phyloP scores from a whole-genome alignment of 2,797 vertebrate species.

The Typhlichthys eigenmanni region DNA sequence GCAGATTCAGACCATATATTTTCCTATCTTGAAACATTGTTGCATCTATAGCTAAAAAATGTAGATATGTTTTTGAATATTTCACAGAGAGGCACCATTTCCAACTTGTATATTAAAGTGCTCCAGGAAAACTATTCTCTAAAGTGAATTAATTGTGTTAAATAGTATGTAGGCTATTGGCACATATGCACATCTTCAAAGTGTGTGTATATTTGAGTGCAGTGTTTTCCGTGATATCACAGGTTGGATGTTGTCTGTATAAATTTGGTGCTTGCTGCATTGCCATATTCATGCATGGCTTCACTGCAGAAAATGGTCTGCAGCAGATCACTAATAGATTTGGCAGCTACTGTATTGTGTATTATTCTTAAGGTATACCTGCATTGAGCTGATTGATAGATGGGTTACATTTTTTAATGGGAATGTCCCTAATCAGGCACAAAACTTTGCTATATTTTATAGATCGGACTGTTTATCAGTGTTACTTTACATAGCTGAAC shows the following conservation, averaged over 20 bases:
- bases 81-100: constrained; percentile 74
- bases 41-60: constrained; percentile 77
- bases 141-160: constrained; percentile 36
- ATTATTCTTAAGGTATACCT: constrained; percentile 38
- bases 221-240: constrained; percentile 42
- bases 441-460: constrained; percentile 33
- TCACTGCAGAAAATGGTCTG: constrained; percentile 53
- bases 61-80: constrained; percentile 79
- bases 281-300: constrained; percentile 63
- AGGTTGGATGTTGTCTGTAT: constrained; percentile 53
- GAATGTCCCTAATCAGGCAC: constrained; percentile 32
- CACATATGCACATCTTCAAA: constrained; percentile 12
- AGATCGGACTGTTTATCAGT: constrained; percentile 14
- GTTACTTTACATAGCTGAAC: constrained; percentile 30
- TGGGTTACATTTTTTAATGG: constrained; percentile 48
- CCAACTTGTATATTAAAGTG: constrained; percentile 54
- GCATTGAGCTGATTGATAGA: constrained; percentile 48
- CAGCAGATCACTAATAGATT: constrained; percentile 41
- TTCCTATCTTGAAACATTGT: constrained; percentile 66
- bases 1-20: constrained; percentile 47
- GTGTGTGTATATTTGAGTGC: constrained; percentile 44
- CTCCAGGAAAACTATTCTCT: constrained; percentile 48
- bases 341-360: constrained; percentile 38
- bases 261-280: constrained; percentile 64
- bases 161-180: constrained; percentile 7